A percentile compares a stretch with the other conserved stretches of the same genome.
phyloP scores from a whole-genome alignment of 1,140 invertebrate genomes.

The Ostrea denselamellosa region DNA sequence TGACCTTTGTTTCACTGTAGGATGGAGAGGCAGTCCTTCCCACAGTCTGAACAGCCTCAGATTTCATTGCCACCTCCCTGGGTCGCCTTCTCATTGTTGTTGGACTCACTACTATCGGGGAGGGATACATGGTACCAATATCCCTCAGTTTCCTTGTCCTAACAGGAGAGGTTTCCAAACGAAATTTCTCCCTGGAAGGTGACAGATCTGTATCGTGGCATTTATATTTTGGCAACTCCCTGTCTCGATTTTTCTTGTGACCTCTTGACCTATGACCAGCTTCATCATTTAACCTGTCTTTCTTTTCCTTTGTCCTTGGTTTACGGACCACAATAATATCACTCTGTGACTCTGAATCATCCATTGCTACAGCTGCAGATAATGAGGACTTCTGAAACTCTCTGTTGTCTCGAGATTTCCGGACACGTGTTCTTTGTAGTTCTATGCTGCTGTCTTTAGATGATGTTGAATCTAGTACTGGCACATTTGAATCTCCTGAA shows the following conservation, averaged over 20 bases:
- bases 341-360: slow-evolving; percentile 54
- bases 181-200: slow-evolving; percentile 32
- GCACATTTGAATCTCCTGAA: slow-evolving; percentile 53
- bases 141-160: slow-evolving; percentile 53
- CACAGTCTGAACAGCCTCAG: slow-evolving; percentile 66
- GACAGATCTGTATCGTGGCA: not conserved
- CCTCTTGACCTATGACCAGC: not conserved
- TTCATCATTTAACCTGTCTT: slow-evolving; percentile 41
- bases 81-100: slow-evolving; percentile 45
- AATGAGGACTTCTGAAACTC: slow-evolving; percentile 39
- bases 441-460: slow-evolving; percentile 70
- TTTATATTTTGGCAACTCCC: not conserved
- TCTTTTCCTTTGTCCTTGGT: slow-evolving; percentile 45
- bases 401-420: slow-evolving; percentile 34
- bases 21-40: slow-evolving; percentile 55
- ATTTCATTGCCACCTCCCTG: slow-evolving; percentile 60
- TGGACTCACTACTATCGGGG: slow-evolving; percentile 61
- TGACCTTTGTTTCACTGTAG: slow-evolving; percentile 47
- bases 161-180: not conserved
- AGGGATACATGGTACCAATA: slow-evolving; percentile 68
- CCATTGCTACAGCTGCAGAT: not conserved
- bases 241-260: slow-evolving; percentile 20
- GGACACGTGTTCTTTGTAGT: slow-evolving; percentile 51
- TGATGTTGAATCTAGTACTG: slow-evolving; percentile 59
- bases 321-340: slow-evolving; percentile 47